phyloP scores from a whole-genome alignment of 2,113 vertebrate genomes.

The Atractosteus spatula region DNA sequence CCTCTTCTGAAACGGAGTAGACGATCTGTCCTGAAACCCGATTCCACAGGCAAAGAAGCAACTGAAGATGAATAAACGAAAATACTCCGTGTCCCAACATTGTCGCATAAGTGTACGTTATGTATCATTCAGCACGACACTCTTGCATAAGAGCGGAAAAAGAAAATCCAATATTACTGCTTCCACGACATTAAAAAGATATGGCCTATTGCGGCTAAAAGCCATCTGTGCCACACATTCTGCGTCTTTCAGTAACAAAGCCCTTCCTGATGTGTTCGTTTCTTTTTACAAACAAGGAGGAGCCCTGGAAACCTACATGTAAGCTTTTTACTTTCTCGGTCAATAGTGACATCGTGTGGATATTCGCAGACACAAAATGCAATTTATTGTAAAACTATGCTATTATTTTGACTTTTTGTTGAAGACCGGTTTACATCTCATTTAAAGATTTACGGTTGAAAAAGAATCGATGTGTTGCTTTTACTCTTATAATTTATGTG shows the following conservation, averaged over 20 bases:
- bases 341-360: conserved; percentile 38
- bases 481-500: no score
- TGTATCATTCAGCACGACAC: no score
- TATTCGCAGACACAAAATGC: background rate
- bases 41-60: conserved; percentile 2
- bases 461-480: no score
- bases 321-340: conserved; percentile 3
- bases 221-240: no score
- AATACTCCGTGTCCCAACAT: background rate
- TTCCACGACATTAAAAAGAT: background rate
- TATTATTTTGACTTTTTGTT: no score
- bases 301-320: background rate
- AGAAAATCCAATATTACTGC: background rate
- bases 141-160: no score
- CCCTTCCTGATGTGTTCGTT: background rate
- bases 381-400: no score
- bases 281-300: conserved; percentile 5
- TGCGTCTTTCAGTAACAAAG: background rate
- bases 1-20: conserved; percentile 52
- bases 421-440: no score
- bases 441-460: no score
- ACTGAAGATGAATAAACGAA: background rate
- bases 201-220: no score
- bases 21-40: conserved; percentile 19
- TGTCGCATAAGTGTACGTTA: background rate